Conservation (phyloP, 2,888 invertebrate genomes). For the Cheilosia soror region DNA sequence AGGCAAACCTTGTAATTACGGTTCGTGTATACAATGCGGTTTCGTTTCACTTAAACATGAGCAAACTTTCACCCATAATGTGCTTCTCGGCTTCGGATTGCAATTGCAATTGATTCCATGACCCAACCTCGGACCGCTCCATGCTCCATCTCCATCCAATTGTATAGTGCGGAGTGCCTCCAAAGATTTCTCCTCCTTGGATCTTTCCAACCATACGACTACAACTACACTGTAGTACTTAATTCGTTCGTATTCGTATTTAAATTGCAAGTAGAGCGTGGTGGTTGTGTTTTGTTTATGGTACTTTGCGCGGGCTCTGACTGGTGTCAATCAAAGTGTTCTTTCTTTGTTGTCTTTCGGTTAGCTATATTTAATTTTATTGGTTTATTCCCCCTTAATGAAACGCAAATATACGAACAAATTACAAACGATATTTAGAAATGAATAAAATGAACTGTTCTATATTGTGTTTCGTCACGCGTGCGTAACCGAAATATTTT, state of each 20-base stretch:
- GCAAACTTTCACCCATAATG: constrained; percentile 65
- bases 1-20: constrained; percentile 55
- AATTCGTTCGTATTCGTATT: constrained; percentile 48
- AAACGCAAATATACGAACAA: background rate
- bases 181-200: constrained; percentile 9
- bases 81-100: constrained; percentile 10
- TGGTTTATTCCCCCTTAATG: constrained; percentile 11
- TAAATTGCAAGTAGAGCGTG: constrained; percentile 44
- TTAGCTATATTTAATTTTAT: constrained; percentile 7
- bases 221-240: constrained; percentile 15
- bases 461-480: constrained; percentile 62
- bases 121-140: constrained; percentile 25
- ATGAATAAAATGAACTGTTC: constrained; percentile 20
- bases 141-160: background rate
- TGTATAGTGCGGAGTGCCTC: background rate
- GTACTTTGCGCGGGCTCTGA: background rate
- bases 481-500: constrained; percentile 60
- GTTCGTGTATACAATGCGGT: constrained; percentile 26
- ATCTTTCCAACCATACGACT: background rate
- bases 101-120: constrained; percentile 58
- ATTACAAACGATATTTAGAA: constrained; percentile 10
- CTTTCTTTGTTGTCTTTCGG: background rate
- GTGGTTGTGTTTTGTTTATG: background rate
- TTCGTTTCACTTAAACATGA: constrained; percentile 52
- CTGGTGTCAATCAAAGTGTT: constrained; percentile 29